These are phyloP conservation scores for Ernsta delagoae DNA, from an alignment of 2,888 invertebrate species.

Conservation along the genomic window DNA sequence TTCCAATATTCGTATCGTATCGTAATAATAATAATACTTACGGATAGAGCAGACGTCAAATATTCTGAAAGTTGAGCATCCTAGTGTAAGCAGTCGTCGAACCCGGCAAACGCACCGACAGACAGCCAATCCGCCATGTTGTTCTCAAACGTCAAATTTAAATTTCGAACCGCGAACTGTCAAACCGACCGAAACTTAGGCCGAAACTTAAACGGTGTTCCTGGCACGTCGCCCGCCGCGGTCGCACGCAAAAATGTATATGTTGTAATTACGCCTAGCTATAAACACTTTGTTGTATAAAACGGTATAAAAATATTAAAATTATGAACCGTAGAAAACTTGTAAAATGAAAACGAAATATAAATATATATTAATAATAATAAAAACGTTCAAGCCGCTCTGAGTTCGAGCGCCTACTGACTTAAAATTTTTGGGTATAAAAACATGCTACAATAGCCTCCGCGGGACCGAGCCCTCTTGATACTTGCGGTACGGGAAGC, in stretches of 20 bases:
- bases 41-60: conserved; percentile 80
- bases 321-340: conserved; percentile 84
- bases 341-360: conserved; percentile 84
- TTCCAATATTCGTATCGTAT: conserved; percentile 32
- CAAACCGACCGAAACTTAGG: conserved; percentile 63
- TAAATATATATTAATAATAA: conserved; percentile 85
- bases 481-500: conserved; percentile 56
- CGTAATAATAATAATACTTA: conserved; percentile 56
- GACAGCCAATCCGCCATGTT: conserved; percentile 79
- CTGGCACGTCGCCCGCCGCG: conserved; percentile 20
- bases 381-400: conserved; percentile 83
- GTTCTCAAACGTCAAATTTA: conserved; percentile 67
- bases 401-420: conserved; percentile 85
- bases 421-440: conserved; percentile 86
- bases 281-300: conserved; percentile 83
- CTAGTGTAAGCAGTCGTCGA: conserved; percentile 71
- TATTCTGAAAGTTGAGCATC: conserved; percentile 79
- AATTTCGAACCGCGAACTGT: conserved; percentile 66
- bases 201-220: conserved; percentile 51
- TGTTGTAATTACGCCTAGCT: conserved; percentile 79
- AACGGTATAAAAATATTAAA: conserved; percentile 85
- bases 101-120: conserved; percentile 68
- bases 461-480: conserved; percentile 65
- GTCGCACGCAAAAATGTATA: conserved; percentile 39
- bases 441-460: conserved; percentile 85